Base-by-base conservation (phyloP, 2,888 invertebrate species). In the Philereme vetulata region DNA sequence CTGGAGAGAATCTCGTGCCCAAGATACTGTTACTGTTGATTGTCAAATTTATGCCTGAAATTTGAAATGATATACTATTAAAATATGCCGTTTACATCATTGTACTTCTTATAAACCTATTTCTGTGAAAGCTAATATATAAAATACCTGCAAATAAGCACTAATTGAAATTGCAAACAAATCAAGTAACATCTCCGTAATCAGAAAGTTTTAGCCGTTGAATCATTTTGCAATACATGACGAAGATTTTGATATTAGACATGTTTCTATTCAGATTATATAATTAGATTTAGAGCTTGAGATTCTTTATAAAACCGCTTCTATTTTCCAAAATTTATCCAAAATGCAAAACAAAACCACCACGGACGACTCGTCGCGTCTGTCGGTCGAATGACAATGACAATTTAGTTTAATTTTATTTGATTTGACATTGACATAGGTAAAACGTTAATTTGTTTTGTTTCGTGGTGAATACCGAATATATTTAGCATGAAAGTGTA, bases 41-140 rank as follows among this genome's bases (percentile, higher is more conserved):
- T 51, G 93, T 94, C 94, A 94, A 94, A 75, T 94, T 94, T 77
- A 94, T 84, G 61, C 92, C 93, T 93, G 88, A 45, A 92, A 90
- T 51, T 8, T 4, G 36, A 48, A 34, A 42, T n/a, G n/a, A 21
- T 21, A 44, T 1, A 7, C n/a, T 10, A 4, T 10, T 7, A 11
- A 21, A 44, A 21, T 21, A 21, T 9, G 40, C 21, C 21, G 21
- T 21, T 21, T 21, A 36, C 5, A 35, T 5, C 35, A 35, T 35
- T 35, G 5, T 35, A 6, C 7, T 35, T 7, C 5, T 35, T 6
- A 35, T 35, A 7, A 35, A 35, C 35, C 35, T 21, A 2, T 4
- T 50, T 40, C 3, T 40, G n/a, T 9, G 40, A 9, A 40, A 40
- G 1, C 9, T 40, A 9, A 40, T 40, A 40, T 3, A 9, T 11